Percentiles rank a stretch among this genome's conserved stretches.
Conservation (phyloP, 2,797 vertebrate genomes). For the Argya squamiceps region DNA sequence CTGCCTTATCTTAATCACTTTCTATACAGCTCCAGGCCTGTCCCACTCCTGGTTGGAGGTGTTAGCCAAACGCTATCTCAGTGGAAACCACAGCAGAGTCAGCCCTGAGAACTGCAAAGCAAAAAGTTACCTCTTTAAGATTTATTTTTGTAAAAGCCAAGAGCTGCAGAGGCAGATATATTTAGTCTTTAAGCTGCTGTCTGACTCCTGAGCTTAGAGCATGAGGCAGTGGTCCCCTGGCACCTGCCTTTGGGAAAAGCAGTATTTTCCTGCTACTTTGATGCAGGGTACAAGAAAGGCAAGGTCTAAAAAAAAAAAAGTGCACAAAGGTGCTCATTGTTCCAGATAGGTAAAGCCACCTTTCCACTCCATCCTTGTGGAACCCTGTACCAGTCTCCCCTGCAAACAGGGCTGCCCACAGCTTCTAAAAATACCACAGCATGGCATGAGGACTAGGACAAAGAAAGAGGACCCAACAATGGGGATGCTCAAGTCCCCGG, state of each 20-base stretch:
- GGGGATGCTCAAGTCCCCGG: not conserved
- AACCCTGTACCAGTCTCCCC: not conserved
- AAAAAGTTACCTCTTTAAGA: not conserved
- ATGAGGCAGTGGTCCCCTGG: not conserved
- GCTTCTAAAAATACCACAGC: not conserved
- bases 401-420: not conserved
- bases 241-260: not conserved
- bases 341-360: not conserved
- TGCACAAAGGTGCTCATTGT: not conserved
- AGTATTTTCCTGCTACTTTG: not conserved
- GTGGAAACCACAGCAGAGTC: constrained; percentile 5
- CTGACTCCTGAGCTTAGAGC: not conserved
- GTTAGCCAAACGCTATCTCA: constrained; percentile 43
- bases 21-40: constrained; percentile 49
- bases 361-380: not conserved
- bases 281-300: not conserved
- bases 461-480: not conserved
- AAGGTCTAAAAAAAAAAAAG: not conserved
- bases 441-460: not conserved
- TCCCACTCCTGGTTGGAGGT: constrained; percentile 1
- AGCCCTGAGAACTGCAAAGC: not conserved
- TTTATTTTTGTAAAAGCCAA: constrained; percentile 31
- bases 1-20: constrained; percentile 67
- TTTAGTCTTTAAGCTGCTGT: not conserved
- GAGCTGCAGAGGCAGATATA: not conserved